phyloP scores from a whole-genome alignment of 2,113 vertebrate species.

The Amblyornis subalaris region DNA sequence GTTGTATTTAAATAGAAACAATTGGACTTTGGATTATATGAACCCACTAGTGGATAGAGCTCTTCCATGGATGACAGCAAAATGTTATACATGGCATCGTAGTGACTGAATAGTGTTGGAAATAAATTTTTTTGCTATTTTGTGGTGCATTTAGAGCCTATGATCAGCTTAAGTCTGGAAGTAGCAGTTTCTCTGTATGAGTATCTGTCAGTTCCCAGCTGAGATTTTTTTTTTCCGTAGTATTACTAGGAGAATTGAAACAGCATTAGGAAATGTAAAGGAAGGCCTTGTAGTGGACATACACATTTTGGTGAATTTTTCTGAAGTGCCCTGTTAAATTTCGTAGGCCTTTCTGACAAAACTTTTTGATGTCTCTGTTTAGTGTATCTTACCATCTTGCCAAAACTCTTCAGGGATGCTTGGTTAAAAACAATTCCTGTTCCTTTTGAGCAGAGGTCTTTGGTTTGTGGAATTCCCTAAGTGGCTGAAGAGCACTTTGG shows the following conservation, averaged over 20 bases:
- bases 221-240: background rate
- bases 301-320: background rate
- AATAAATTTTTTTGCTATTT: background rate
- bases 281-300: background rate
- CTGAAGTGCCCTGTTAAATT: background rate
- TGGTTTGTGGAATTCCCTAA: slow-evolving; percentile 37
- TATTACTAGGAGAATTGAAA: background rate
- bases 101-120: background rate
- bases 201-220: background rate
- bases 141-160: background rate
- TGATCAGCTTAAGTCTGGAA: background rate
- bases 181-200: background rate
- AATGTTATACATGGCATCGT: background rate
- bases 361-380: background rate
- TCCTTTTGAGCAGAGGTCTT: background rate
- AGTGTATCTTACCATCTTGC: background rate
- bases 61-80: background rate
- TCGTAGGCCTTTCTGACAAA: background rate
- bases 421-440: slow-evolving; percentile 32
- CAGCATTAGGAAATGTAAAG: background rate
- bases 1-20: background rate
- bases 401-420: background rate
- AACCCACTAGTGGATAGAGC: background rate
- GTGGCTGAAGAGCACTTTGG: slow-evolving; percentile 27
- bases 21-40: background rate